Evolutionary conservation across 2,888 invertebrate genomes (phyloP), one percentile per base, ranked within the genome.

Genomic region (Galerucella nymphaeae): DNA sequence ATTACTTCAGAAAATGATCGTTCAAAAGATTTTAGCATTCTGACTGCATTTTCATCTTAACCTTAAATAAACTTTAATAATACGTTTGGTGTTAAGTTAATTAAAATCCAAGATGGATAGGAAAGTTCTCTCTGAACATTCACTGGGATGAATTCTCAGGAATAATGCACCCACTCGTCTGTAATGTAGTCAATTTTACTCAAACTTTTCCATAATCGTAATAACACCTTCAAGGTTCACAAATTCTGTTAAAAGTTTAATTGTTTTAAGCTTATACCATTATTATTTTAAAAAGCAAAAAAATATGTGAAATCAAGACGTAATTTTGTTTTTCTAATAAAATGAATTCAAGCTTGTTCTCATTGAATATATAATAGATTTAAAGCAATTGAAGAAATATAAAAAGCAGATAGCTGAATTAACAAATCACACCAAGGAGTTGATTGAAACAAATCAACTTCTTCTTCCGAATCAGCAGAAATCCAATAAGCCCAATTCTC

Each of bases 31-130:
- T 57, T 63, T 50, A 42, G 14, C 8, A 23, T 11, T 58, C 58
- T 23, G 30, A 16, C 30, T 58, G 30, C 42, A 62, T 62, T 58
- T 48, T 10, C 41, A 18, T 53, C 59, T 53, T 42, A 30, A 62
- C 16, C 67, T 63, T 45, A 68, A 72, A 67, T 61, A 72, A 72
- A 66, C 72, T 70, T 72, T 67, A 64, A 74, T 70, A 72, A 70
- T 75, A 67, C 66, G 16, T 64, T 71, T 64, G 70, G 68, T 75
- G 70, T 66, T 70, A 67, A 70, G 72, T 67, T 75, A 72, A 75
- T 75, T 75, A 75, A 30, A 68, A 71, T 62, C 66, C 18, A 72
- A 72, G 66, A 72, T 66, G 57, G 66, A 66, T 64, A 23, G 62
- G 67, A 61, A 74, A 62, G 38, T 74, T 65, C 70, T n/a, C 59